These are phyloP conservation scores for Cervus canadensis DNA, from an alignment of 2,113 vertebrate genomes.

Conservation along the genomic window DNA sequence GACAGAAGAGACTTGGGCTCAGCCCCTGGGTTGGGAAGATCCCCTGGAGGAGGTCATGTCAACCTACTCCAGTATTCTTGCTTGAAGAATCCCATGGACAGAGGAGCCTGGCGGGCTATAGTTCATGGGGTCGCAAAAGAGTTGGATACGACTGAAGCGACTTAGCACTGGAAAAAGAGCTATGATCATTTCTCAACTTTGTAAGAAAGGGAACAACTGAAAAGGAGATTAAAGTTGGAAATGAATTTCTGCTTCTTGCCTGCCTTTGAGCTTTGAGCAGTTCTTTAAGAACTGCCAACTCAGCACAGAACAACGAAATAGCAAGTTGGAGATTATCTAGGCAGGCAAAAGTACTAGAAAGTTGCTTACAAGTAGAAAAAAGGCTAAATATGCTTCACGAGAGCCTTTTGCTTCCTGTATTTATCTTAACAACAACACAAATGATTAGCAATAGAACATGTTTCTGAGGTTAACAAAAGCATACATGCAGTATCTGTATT, in stretches of 20 bases:
- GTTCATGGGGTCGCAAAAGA: not conserved
- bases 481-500: not conserved
- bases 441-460: not conserved
- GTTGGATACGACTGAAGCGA: not conserved
- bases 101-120: not conserved
- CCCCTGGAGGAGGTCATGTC: not conserved
- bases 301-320: not conserved
- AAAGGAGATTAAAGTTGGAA: not conserved
- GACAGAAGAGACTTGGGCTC: not conserved
- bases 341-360: not conserved
- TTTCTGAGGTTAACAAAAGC: not conserved
- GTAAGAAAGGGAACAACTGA: not conserved
- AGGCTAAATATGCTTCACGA: not conserved
- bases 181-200: not conserved
- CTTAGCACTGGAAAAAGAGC: not conserved
- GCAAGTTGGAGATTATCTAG: not conserved
- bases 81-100: not conserved
- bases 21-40: not conserved
- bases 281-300: conserved; percentile 4
- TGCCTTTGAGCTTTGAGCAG: not conserved
- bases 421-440: not conserved
- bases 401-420: not conserved
- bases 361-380: not conserved
- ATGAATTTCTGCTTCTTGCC: not conserved
- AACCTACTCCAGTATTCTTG: not conserved